Conservation (phyloP, 2,797 vertebrate species). For the Yasuhikotakia modesta region DNA sequence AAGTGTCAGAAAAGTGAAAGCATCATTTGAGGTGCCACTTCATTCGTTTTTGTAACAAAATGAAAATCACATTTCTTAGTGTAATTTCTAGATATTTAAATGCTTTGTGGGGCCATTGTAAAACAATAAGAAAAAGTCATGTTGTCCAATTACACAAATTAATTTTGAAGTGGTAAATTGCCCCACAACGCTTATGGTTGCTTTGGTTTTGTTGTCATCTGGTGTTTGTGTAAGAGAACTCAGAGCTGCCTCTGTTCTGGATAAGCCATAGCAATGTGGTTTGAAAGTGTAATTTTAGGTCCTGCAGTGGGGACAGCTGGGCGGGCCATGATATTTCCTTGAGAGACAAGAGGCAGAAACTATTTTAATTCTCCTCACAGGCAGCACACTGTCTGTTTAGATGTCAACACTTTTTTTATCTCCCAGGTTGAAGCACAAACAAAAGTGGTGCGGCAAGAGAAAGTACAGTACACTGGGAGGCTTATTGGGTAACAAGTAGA, state of each 20-base stretch:
- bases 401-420: slow-evolving; percentile 47
- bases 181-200: not conserved
- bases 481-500: slow-evolving; percentile 1
- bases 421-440: slow-evolving; percentile 1
- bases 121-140: not conserved
- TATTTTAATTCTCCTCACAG: slow-evolving; percentile 51
- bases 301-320: slow-evolving; percentile 28
- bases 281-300: slow-evolving; percentile 39
- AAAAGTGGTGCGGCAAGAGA: slow-evolving; percentile 19
- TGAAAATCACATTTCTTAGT: too few relatives aligned
- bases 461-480: slow-evolving; percentile 5
- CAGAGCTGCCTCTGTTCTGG: slow-evolving; percentile 12
- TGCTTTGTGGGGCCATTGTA: too few relatives aligned
- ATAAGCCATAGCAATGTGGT: slow-evolving; percentile 18
- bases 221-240: slow-evolving; percentile 10
- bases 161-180: not conserved
- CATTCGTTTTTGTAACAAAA: too few relatives aligned
- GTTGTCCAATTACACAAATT: not conserved
- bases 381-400: slow-evolving; percentile 37
- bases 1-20: too few relatives aligned
- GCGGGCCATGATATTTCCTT: slow-evolving; percentile 18
- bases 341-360: slow-evolving; percentile 30
- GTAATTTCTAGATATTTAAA: too few relatives aligned
- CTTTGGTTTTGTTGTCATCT: not conserved
- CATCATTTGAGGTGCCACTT: too few relatives aligned